Conservation (phyloP, 2,888 invertebrate genomes). For the Drosophila subsilvestris region DNA sequence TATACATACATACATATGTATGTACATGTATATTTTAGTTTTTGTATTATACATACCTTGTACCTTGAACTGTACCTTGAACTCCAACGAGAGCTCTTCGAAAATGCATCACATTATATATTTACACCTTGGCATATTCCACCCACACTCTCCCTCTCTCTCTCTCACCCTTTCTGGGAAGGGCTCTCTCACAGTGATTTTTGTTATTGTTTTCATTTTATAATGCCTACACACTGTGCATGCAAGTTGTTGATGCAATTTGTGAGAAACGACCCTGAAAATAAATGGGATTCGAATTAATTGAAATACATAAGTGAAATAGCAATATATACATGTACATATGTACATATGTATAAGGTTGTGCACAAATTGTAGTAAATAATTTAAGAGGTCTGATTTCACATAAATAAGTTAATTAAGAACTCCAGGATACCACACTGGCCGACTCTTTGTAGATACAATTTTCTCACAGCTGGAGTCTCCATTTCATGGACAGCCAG, state of each 20-base stretch:
- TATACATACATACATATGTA: too few species aligned
- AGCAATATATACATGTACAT: background rate
- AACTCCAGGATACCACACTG: background rate
- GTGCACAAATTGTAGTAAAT: background rate
- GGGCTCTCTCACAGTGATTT: constrained; percentile 9
- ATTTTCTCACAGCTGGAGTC: background rate
- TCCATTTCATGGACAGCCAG: constrained; percentile 21
- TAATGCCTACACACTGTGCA: constrained; percentile 34
- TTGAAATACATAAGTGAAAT: constrained; percentile 2
- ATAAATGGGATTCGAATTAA: background rate
- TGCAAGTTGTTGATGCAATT: constrained; percentile 35
- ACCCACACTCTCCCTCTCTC: constrained; percentile 14
- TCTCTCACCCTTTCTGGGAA: constrained; percentile 9
- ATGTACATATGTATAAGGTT: background rate
- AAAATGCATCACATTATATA: background rate
- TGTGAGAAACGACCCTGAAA: constrained; percentile 35
- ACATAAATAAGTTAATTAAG: background rate
- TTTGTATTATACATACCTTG: background rate
- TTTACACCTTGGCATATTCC: background rate
- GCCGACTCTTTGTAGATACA: background rate
- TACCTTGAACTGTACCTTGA: background rate
- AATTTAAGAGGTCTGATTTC: background rate
- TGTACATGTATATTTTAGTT: too few species aligned
- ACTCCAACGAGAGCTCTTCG: background rate
- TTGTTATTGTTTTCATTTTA: constrained; percentile 14